phyloP scores from a whole-genome alignment of 1,140 invertebrate species.

The Sinella curviseta region DNA sequence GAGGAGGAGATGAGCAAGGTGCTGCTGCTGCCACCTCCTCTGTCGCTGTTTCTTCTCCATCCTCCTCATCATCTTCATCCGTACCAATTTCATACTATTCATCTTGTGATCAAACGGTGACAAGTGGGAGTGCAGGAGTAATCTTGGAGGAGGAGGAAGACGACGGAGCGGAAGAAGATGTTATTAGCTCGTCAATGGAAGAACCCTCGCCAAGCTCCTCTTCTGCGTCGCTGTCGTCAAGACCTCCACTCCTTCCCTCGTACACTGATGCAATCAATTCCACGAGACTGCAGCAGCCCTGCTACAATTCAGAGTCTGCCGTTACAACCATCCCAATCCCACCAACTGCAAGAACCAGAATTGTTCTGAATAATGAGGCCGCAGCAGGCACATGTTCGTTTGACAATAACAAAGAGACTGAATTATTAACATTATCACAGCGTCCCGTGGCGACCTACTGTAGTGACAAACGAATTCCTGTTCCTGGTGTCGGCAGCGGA shows the following conservation, averaged over 20 bases:
- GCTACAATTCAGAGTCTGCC: background rate
- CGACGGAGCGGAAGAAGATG: constrained; percentile 33
- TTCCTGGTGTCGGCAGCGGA: background rate
- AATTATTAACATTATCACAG: too few relatives aligned
- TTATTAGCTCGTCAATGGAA: constrained; percentile 35
- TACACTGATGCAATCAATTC: background rate
- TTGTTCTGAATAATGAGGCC: background rate
- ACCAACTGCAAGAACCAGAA: background rate
- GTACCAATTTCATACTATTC: background rate
- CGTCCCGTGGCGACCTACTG: background rate
- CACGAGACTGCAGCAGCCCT: background rate
- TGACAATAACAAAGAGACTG: constrained; percentile 1
- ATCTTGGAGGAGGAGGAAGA: constrained; percentile 38
- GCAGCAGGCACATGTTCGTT: background rate
- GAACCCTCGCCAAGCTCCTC: constrained; percentile 1
- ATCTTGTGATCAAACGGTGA: background rate
- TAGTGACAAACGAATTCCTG: background rate
- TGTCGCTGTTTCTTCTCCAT: too few relatives aligned
- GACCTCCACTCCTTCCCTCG: background rate
- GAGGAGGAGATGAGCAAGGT: background rate
- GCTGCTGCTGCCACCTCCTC: too few relatives aligned
- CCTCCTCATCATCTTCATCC: background rate
- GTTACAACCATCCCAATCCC: background rate
- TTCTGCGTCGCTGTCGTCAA: background rate
- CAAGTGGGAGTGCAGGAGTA: constrained; percentile 36